Conservation (phyloP, 2,888 invertebrate species). For the Himalopsyche tibetana region DNA sequence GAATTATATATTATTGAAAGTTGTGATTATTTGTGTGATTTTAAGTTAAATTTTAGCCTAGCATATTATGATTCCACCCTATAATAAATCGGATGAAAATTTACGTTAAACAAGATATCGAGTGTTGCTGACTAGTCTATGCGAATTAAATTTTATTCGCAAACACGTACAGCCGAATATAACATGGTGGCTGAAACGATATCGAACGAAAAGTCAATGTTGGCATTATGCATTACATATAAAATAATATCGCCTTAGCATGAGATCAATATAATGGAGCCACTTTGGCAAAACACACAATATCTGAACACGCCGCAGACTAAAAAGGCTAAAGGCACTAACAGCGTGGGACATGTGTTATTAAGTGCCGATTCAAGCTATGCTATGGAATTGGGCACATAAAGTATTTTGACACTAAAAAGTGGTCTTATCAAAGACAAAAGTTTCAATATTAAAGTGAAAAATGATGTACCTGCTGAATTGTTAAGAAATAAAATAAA, state of each 20-base stretch:
- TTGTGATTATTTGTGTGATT: too few relatives aligned
- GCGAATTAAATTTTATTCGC: conserved; percentile 27
- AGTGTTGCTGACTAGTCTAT: too few relatives aligned
- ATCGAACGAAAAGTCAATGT: conserved; percentile 8
- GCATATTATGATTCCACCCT: too few relatives aligned
- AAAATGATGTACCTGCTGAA: not conserved
- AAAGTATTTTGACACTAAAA: conserved; percentile 4
- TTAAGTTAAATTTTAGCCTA: too few relatives aligned
- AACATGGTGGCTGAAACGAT: not conserved
- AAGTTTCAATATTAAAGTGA: not conserved
- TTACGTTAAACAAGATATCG: too few relatives aligned
- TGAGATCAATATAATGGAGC: conserved; percentile 8
- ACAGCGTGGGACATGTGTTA: conserved; percentile 19
- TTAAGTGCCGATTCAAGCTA: conserved; percentile 7
- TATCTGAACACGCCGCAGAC: conserved; percentile 24
- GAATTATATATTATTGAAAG: too few relatives aligned
- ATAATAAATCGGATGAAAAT: too few relatives aligned
- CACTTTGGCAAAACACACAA: conserved; percentile 35
- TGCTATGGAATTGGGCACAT: not conserved
- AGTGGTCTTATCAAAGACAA: not conserved
- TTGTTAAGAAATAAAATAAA: not conserved
- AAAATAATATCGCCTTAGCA: not conserved
- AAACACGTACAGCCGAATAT: not conserved
- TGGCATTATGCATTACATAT: conserved; percentile 22
- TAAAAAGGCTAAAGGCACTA: not conserved